Conservation (phyloP, 2,113 vertebrate genomes). For the Trematocara unimaculatum region DNA sequence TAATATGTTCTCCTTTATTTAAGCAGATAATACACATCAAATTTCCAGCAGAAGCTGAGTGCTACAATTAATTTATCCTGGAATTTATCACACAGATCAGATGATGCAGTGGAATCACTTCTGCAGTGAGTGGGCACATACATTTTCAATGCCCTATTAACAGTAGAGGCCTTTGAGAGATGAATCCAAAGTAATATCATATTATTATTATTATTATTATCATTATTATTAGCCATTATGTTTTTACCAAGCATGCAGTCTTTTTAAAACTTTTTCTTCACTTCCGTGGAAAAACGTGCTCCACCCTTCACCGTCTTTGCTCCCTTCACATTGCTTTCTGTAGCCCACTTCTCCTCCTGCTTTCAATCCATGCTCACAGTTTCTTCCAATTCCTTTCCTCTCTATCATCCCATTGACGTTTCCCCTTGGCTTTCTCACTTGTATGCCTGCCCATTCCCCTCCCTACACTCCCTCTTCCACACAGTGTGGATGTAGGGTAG, state of each 20-base stretch:
- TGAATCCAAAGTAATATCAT: neutral
- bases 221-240: neutral
- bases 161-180: neutral
- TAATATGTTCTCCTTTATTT: neutral
- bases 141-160: neutral
- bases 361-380: neutral
- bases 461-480: neutral
- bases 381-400: neutral
- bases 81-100: neutral
- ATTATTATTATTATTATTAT: neutral
- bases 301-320: neutral
- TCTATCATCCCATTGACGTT: neutral
- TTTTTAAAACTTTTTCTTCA: neutral
- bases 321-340: neutral
- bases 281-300: neutral
- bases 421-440: neutral
- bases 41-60: neutral
- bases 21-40: neutral
- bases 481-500: slow-evolving; percentile 8
- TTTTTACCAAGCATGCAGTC: neutral
- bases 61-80: neutral
- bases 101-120: neutral
- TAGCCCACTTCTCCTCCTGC: neutral
- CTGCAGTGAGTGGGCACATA: neutral
- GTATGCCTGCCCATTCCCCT: neutral